Evolutionary conservation across 2,888 invertebrate species (phyloP).

Genomic region (Trichacis sp.): DNA sequence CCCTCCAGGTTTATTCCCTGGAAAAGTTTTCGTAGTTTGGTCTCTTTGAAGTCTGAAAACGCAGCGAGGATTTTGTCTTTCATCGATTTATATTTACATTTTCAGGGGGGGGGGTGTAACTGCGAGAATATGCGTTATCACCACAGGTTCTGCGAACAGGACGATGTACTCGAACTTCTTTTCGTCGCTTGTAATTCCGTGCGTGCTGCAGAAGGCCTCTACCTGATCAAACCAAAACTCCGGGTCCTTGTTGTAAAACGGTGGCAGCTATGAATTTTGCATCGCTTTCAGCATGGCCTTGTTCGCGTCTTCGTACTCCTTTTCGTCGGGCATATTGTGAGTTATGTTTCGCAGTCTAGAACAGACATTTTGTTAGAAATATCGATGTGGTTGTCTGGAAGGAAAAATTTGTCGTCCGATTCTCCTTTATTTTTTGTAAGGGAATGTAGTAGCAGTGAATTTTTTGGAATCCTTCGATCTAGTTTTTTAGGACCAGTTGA

Average conservation of each 20-base stretch:
- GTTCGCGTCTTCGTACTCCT: too few species aligned
- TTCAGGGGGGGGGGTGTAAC: neutral
- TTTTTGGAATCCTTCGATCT: too few species aligned
- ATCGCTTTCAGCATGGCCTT: too few species aligned
- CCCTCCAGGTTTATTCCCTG: slow-evolving; percentile 8
- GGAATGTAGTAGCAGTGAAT: too few species aligned
- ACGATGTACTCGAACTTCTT: slow-evolving; percentile 16
- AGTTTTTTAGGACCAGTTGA: too few species aligned
- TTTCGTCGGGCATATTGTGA: too few species aligned
- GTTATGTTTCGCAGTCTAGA: too few species aligned
- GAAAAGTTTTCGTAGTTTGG: neutral
- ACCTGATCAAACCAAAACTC: slow-evolving; percentile 10
- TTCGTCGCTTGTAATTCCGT: slow-evolving; percentile 7
- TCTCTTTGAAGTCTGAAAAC: slow-evolving; percentile 10
- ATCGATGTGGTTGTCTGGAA: too few species aligned
- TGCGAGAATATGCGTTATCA: slow-evolving; percentile 10
- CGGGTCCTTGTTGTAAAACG: slow-evolving; percentile 13
- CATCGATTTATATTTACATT: neutral
- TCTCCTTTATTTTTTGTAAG: too few species aligned
- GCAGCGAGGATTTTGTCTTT: slow-evolving; percentile 3
- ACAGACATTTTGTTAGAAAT: too few species aligned
- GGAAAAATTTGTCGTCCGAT: too few species aligned
- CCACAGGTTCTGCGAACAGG: neutral
- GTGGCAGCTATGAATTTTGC: neutral
- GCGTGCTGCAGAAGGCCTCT: slow-evolving; percentile 10